Evolutionary conservation across 2,888 invertebrate genomes (phyloP), one percentile per base, ranked within the genome.

Genomic region (Chaitophorus viminalis): DNA sequence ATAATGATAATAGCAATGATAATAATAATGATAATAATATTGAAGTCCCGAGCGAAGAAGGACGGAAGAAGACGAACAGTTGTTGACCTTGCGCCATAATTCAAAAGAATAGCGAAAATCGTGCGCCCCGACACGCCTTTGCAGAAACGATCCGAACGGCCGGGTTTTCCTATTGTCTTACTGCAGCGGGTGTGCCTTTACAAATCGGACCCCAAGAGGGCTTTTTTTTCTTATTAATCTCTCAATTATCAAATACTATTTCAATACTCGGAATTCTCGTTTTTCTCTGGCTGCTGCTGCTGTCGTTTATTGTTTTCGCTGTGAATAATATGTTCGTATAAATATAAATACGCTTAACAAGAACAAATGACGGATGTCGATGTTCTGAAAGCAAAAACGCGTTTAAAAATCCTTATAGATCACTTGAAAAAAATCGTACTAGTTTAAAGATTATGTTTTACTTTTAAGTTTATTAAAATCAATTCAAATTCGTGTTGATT

Each of bases 31-130:
- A 11, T 25, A 78, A 78, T 33, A 60, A 33, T 60, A 70, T 70
- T 3, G 8, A 54, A 78, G 31, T 25, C 77, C 36, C 54, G 54
- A 25, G 33, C 33, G 54, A 60, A 60, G 54, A 78, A 33, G 29
- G 21, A 29, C 25, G 36, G 60, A 6, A 60, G 60, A 60, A 21
- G 25, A 14, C 11, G 14, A 54, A 29, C 3, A 77, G 31, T 33
- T 78, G 78, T 60, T 29, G 33, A 78, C 78, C 60, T 33, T 25
- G 65, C 65, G 2, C 52, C 11, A 31, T 52, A 46, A 76, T 76
- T 46, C 76, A 77, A 78, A 78, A 33, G 77, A 78, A 1, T 33
- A 25, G 54, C 17, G 77, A 54, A 78, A 78, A 78, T 78, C 77
- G 54, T 8, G 33, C 11, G 29, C 31, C 8, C 77, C 77, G 54